Evolutionary conservation across 2,113 vertebrate species (phyloP).

Genomic region (Cololabis saira): DNA sequence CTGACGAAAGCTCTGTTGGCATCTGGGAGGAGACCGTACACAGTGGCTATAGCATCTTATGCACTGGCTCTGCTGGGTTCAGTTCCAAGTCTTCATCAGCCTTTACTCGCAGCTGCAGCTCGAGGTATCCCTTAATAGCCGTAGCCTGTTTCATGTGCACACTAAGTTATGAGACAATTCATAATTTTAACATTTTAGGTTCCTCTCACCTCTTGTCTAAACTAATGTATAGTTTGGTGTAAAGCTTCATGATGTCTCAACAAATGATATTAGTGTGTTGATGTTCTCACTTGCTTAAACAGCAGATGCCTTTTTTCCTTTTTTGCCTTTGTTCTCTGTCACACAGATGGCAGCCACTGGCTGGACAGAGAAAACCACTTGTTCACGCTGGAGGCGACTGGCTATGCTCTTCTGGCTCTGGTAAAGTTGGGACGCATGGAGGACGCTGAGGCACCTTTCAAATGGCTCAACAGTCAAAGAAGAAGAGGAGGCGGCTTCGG

Average conservation of each 20-base stretch:
- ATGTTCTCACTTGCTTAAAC: background rate
- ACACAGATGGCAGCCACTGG: slow-evolving; percentile 71
- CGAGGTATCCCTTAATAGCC: slow-evolving; percentile 55
- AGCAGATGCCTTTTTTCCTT: background rate
- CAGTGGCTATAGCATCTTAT: slow-evolving; percentile 86
- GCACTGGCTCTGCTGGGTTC: slow-evolving; percentile 79
- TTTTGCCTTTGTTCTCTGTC: no score
- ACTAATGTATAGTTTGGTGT: no score
- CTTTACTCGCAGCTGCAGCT: slow-evolving; percentile 56
- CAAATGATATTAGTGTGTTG: background rate
- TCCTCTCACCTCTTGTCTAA: no score
- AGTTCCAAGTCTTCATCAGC: background rate
- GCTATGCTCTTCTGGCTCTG: slow-evolving; percentile 80
- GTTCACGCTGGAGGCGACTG: slow-evolving; percentile 77
- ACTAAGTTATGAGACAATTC: background rate
- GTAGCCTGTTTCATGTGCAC: background rate
- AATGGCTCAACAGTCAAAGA: slow-evolving; percentile 78
- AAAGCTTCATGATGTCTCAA: no score
- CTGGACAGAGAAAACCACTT: slow-evolving; percentile 52
- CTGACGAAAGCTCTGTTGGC: slow-evolving; percentile 63
- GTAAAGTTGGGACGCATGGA: slow-evolving; percentile 59
- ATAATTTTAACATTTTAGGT: no score
- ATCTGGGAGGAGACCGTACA: slow-evolving; percentile 80
- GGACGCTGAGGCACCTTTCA: slow-evolving; percentile 59
- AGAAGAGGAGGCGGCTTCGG: slow-evolving; percentile 73